These are phyloP conservation scores for Acleris emargana DNA, from an alignment of 2,888 invertebrate genomes.

Conservation along the genomic window DNA sequence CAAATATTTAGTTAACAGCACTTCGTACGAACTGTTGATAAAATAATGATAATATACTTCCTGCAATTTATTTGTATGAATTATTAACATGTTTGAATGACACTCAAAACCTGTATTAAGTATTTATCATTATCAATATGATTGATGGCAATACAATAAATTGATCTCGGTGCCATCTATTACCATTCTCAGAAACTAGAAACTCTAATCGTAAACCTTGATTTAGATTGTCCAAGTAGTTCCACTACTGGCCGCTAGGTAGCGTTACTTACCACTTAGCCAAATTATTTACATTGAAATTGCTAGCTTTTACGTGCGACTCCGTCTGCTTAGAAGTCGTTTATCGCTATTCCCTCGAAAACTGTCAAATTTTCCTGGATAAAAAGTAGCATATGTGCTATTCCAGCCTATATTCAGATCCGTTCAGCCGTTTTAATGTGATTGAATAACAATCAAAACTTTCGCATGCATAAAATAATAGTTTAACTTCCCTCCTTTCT, in stretches of 20 bases:
- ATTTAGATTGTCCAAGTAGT: neutral
- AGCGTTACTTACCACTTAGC: neutral
- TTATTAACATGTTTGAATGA: neutral
- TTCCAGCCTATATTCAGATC: too few species aligned
- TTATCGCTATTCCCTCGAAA: too few species aligned
- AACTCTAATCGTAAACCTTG: neutral
- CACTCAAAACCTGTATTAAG: neutral
- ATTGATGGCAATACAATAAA: neutral
- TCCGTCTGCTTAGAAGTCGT: too few species aligned
- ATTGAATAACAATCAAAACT: too few species aligned
- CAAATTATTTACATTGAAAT: too few species aligned
- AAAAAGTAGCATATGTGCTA: too few species aligned
- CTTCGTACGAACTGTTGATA: neutral
- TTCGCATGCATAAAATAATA: too few species aligned
- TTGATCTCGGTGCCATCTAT: neutral
- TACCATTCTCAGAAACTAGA: neutral
- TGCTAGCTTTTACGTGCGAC: too few species aligned
- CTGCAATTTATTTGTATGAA: conserved; percentile 1
- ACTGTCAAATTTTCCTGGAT: too few species aligned
- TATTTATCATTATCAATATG: neutral
- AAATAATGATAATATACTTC: too few species aligned
- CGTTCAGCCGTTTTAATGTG: too few species aligned
- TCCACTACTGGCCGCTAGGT: conserved; percentile 2
- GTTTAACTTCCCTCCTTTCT: too few species aligned
- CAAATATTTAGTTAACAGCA: conserved; percentile 10